Percentiles rank a stretch among this genome's conserved stretches.
Conservation (phyloP, 1,140 invertebrate species). For the Drosophila pachea region DNA sequence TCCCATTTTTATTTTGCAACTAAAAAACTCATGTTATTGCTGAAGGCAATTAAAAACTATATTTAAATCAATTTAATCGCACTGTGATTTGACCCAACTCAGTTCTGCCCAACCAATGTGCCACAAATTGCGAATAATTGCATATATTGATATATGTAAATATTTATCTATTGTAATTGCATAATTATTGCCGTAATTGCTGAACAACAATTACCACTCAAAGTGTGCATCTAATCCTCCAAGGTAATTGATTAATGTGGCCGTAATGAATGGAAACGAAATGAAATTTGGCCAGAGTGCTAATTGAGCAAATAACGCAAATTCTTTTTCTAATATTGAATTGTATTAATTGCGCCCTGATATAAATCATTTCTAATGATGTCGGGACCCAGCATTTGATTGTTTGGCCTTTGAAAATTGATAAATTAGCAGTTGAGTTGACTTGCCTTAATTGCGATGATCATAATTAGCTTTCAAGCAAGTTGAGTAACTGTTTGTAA, state of each 20-base stretch:
- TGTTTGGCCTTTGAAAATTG: conserved; percentile 17
- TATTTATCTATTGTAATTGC: conserved; percentile 26
- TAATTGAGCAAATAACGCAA: conserved; percentile 11
- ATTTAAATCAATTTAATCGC: no score
- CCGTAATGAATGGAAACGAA: conserved; percentile 28
- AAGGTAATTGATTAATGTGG: conserved; percentile 61
- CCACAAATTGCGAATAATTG: no score
- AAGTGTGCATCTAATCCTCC: conserved; percentile 19
- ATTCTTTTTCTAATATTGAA: conserved; percentile 14
- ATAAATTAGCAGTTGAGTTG: conserved; percentile 11
- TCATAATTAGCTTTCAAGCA: conserved; percentile 47
- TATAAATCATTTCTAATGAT: conserved; percentile 59
- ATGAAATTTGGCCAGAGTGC: conserved; percentile 5
- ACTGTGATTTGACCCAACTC: no score
- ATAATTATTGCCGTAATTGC: conserved; percentile 48
- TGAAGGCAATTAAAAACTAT: no score
- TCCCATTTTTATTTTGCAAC: no score
- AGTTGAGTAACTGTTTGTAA: conserved; percentile 37
- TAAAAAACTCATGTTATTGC: no score
- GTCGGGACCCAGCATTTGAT: conserved; percentile 13
- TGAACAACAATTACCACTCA: conserved; percentile 32
- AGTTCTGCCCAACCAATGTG: conserved; percentile 15
- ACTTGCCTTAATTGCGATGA: conserved; percentile 34
- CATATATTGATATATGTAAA: conserved; percentile 13
- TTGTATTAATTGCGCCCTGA: conserved; percentile 43